A percentile compares a stretch with the other conserved stretches of the same genome.
phyloP scores from a whole-genome alignment of 2,888 invertebrate species.

The Panopea generosa region DNA sequence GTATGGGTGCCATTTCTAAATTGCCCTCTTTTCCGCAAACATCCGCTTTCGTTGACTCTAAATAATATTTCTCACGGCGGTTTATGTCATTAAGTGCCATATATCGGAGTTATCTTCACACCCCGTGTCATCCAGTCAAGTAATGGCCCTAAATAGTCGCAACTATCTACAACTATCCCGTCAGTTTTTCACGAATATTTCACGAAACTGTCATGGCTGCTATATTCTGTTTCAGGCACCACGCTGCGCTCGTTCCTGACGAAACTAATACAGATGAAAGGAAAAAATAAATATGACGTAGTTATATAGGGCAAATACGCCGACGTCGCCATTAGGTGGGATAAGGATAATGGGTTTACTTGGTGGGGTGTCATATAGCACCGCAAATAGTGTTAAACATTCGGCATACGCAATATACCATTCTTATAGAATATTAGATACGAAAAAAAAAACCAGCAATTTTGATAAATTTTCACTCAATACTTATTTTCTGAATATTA shows the following conservation, averaged over 20 bases:
- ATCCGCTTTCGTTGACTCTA: slow-evolving; percentile 7
- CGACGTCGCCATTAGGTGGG: slow-evolving; percentile 29
- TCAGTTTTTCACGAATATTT: slow-evolving; percentile 23
- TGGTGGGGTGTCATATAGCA: too few species aligned
- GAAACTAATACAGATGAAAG: slow-evolving; percentile 56
- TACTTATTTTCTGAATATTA: too few species aligned
- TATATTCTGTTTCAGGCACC: slow-evolving; percentile 50
- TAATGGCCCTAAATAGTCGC: slow-evolving; percentile 53
- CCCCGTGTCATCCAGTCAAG: slow-evolving; percentile 38
- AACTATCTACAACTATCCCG: slow-evolving; percentile 34
- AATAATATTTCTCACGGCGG: slow-evolving; percentile 47
- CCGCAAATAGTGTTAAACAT: too few species aligned
- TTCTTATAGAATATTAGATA: too few species aligned
- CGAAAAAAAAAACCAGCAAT: too few species aligned
- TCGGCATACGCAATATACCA: too few species aligned
- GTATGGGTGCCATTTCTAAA: too few species aligned
- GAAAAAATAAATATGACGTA: slow-evolving; percentile 26
- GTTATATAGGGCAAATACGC: slow-evolving; percentile 49
- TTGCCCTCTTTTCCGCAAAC: slow-evolving; percentile 9
- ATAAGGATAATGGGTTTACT: slow-evolving; percentile 30
- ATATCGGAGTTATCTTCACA: slow-evolving; percentile 40
- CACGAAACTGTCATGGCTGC: slow-evolving; percentile 40
- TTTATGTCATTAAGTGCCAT: slow-evolving; percentile 28
- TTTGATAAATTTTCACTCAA: too few species aligned
- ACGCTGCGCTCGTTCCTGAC: slow-evolving; percentile 49